These are phyloP conservation scores for Magallana gigas DNA, from an alignment of 1,140 invertebrate genomes.

Conservation along the genomic window DNA sequence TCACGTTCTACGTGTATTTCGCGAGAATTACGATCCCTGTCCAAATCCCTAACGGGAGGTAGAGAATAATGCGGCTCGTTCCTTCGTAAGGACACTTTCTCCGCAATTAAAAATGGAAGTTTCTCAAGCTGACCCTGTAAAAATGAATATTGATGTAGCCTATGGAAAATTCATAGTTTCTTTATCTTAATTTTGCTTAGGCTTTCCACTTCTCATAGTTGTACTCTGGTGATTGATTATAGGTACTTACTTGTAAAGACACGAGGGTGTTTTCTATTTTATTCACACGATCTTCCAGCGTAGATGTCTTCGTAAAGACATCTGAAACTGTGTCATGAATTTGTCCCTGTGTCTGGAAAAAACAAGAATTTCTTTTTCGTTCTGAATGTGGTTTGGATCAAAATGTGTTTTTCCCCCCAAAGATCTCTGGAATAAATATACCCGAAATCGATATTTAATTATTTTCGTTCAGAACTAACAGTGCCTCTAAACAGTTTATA, in stretches of 20 bases:
- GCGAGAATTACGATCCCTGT: slow-evolving; percentile 8
- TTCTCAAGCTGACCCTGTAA: slow-evolving; percentile 52
- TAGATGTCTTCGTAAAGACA: slow-evolving; percentile 94
- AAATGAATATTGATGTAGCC: background rate
- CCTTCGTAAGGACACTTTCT: slow-evolving; percentile 47
- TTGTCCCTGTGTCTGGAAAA: slow-evolving; percentile 94
- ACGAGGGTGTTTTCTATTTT: slow-evolving; percentile 76
- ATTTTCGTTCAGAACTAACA: no score
- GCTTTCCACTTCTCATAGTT: no score
- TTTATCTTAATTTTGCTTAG: no score
- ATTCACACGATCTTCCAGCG: slow-evolving; percentile 84
- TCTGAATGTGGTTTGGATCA: background rate
- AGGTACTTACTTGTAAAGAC: slow-evolving; percentile 69
- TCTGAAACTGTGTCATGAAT: slow-evolving; percentile 98
- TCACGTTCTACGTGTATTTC: slow-evolving; percentile 17
- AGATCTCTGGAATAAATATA: no score
- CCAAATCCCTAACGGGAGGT: slow-evolving; percentile 24
- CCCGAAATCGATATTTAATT: no score
- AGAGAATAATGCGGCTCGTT: slow-evolving; percentile 11
- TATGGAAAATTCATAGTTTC: no score
- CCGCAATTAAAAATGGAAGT: slow-evolving; percentile 53
- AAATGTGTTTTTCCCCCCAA: no score
- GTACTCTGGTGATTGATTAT: no score
- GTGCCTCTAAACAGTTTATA: no score
- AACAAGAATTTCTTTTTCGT: slow-evolving; percentile 43